These are phyloP conservation scores for Dermatophagoides farinae DNA, from an alignment of 1,140 invertebrate genomes.

Conservation along the genomic window DNA sequence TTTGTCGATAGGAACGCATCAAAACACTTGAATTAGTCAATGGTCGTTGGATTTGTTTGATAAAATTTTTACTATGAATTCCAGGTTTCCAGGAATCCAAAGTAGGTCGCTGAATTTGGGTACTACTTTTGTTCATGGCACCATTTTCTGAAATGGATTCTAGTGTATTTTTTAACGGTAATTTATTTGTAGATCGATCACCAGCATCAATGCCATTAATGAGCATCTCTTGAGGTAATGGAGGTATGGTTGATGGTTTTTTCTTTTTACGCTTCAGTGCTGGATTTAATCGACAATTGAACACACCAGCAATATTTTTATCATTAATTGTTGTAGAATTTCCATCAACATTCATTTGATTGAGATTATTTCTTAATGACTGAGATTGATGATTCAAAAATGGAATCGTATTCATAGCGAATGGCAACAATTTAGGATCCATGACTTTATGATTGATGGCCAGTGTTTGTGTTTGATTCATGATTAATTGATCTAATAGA, in stretches of 20 bases:
- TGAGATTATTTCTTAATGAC: no score
- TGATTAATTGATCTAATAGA: no score
- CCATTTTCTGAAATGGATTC: neutral
- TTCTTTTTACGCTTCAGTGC: constrained; percentile 59
- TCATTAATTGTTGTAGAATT: neutral
- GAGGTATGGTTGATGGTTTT: constrained; percentile 63
- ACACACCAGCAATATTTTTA: constrained; percentile 49
- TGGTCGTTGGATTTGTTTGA: neutral
- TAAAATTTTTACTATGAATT: neutral
- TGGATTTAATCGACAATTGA: constrained; percentile 68
- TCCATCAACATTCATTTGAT: neutral
- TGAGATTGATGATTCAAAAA: no score
- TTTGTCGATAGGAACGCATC: neutral
- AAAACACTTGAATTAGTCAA: neutral
- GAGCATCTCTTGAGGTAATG: constrained; percentile 34
- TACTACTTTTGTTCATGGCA: neutral
- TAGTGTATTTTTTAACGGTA: neutral
- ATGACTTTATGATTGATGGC: no score
- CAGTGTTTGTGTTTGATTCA: no score
- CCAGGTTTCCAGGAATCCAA: neutral
- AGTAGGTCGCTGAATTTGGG: neutral
- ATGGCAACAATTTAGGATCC: no score
- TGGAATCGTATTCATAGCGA: no score
- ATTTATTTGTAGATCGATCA: neutral
- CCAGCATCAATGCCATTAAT: neutral